Evolutionary conservation across 2,888 invertebrate genomes (phyloP), one percentile per base, ranked within the genome.

Genomic region (Meiosimyza decipiens): DNA sequence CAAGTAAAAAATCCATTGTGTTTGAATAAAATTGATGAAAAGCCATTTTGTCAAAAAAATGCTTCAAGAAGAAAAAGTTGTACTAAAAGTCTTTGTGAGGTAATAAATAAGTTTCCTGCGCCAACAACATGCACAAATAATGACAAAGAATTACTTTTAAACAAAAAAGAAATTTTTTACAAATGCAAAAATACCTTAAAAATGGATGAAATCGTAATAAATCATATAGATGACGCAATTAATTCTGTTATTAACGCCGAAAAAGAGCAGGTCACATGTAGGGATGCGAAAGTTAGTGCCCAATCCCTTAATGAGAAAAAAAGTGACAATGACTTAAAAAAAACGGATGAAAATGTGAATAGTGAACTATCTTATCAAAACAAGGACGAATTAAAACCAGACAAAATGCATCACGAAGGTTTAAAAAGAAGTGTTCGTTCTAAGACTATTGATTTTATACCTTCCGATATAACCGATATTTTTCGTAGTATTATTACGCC

Each of bases 181-280:
- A 79, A 77, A 51, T 73, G 57, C 6, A 84, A 84, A 75, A 52
- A 50, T 0, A 54, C 67, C 18, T 75, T 78, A 4, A 83, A 82
- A 33, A 84, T 84, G 84, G 84, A 84, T 66, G 84, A 84, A 69
- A 82, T 82, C 68, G 83, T 84, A 50, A 84, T 83, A 57, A 83
- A 83, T 65, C 84, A 84, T 59, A 84, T 84, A 60, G 83, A 84
- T 60, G 84, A 84, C 77, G 84, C 84, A 66, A 84, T 84, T 40
- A 85, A 84, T 54, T 84, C 84, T 0, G 84, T 84, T 0, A 82
- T 84, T n/a, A 74, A 83, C 76, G 84, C 85, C 5, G 84, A 82
- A 3, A 82, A 82, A 59, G 83, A 62, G n/a, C 12, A 47, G 11
- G 18, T 13, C 15, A 69, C n/a, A 33, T 76, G 12, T 40, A 40